These are phyloP conservation scores for Hippocampus abdominalis DNA, from an alignment of 2,113 vertebrate genomes.

Conservation along the genomic window DNA sequence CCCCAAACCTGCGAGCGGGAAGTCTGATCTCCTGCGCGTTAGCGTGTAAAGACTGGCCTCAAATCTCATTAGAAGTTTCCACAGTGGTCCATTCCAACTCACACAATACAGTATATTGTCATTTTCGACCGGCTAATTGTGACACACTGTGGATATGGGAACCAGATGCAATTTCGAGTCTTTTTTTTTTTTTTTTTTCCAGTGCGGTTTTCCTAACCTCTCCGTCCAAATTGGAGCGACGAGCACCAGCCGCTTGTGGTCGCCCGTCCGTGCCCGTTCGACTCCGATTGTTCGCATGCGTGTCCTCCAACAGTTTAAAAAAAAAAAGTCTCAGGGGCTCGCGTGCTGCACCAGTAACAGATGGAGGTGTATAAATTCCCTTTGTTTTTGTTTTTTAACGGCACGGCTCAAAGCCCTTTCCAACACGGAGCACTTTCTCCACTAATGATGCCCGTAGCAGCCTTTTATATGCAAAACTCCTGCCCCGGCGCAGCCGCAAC, in stretches of 20 bases:
- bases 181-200: conserved; percentile 44
- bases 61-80: conserved; percentile 10
- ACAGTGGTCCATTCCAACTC: conserved; percentile 29
- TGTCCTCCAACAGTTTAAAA: conserved; percentile 67
- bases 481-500: not conserved
- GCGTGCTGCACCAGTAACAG: conserved; percentile 53
- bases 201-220: conserved; percentile 69
- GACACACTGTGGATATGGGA: conserved; percentile 69
- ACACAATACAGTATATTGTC: conserved; percentile 62
- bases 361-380: conserved; percentile 46
- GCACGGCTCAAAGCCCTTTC: conserved; percentile 1
- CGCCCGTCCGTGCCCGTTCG: conserved; percentile 63
- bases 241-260: conserved; percentile 72
- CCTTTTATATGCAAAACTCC: conserved; percentile 19
- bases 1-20: not conserved
- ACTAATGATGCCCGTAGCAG: conserved; percentile 10
- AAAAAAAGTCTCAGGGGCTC: conserved; percentile 46
- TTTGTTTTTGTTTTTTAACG: conserved; percentile 27
- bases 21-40: conserved; percentile 16
- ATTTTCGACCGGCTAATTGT: conserved; percentile 69
- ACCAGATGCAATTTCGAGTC: conserved; percentile 75
- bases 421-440: conserved; percentile 17
- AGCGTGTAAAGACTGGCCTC: conserved; percentile 28
- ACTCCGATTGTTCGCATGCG: conserved; percentile 72
- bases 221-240: conserved; percentile 63